Conservation (phyloP, 2,888 invertebrate genomes). For the Acleris cristana region DNA sequence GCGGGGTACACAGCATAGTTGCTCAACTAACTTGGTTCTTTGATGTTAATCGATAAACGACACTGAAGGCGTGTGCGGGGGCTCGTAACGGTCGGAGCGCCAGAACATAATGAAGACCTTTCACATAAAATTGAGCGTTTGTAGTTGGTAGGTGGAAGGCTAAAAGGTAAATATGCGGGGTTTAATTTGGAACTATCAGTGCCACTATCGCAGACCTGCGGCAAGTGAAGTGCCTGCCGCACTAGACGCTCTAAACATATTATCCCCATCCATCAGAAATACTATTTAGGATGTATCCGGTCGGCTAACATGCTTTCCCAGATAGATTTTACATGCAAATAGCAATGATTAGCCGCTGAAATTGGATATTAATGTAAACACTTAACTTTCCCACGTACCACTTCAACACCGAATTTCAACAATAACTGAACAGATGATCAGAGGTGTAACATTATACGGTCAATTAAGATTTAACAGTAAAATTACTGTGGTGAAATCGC, state of each 20-base stretch:
- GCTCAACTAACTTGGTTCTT: constrained; percentile 64
- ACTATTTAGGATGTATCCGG: constrained; percentile 23
- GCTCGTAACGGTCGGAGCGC: constrained; percentile 36
- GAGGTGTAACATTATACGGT: too few species aligned
- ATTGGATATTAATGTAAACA: constrained; percentile 1
- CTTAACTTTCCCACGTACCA: too few species aligned
- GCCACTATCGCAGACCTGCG: constrained; percentile 13
- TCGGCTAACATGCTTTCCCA: constrained; percentile 16
- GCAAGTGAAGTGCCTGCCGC: constrained; percentile 6
- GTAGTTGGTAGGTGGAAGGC: constrained; percentile 33
- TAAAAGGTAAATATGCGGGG: constrained; percentile 23
- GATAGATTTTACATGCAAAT: constrained; percentile 7
- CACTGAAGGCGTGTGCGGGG: constrained; percentile 42
- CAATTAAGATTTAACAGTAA: too few species aligned
- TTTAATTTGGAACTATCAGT: constrained; percentile 28
- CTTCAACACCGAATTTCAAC: too few species aligned
- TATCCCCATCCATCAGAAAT: constrained; percentile 26
- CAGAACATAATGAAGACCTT: constrained; percentile 36
- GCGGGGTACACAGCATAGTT: constrained; percentile 62
- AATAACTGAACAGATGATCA: too few species aligned
- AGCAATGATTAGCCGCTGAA: background rate
- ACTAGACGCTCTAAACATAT: constrained; percentile 16
- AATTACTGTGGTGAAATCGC: too few species aligned
- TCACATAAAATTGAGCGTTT: constrained; percentile 37
- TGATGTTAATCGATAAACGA: constrained; percentile 63